These are phyloP conservation scores for Ptilonorhynchus violaceus DNA, from an alignment of 2,113 vertebrate genomes.

Conservation along the genomic window DNA sequence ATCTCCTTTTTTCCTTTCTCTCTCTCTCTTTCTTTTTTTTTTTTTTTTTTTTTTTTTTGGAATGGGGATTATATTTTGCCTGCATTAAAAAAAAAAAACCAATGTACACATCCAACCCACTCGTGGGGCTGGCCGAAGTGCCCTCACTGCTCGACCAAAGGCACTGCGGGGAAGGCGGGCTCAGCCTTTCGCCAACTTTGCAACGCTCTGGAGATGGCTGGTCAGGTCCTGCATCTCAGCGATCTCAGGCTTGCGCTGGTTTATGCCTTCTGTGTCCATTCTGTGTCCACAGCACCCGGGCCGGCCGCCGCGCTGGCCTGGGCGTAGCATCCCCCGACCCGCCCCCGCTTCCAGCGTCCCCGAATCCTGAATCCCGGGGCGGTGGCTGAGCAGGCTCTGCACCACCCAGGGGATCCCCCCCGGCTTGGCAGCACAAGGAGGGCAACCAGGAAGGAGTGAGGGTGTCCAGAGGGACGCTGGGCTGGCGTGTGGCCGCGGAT, in stretches of 20 bases:
- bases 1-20: neutral
- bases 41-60: neutral
- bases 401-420: neutral
- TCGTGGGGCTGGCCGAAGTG: constrained; percentile 13
- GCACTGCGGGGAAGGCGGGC: constrained; percentile 18
- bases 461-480: neutral
- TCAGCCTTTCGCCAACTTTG: neutral
- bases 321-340: neutral
- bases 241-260: constrained; percentile 24
- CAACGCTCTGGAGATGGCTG: constrained; percentile 4
- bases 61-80: constrained; percentile 51
- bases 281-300: neutral
- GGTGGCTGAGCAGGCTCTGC: constrained; percentile 43
- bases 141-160: constrained; percentile 56
- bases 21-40: accelerated
- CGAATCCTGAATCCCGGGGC: accelerated
- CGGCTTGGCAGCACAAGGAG: neutral
- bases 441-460: neutral
- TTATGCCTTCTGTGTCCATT: neutral
- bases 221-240: constrained; percentile 50
- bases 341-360: neutral
- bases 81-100: constrained; percentile 19
- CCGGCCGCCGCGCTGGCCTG: neutral
- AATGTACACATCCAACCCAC: constrained; percentile 8
- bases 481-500: neutral